Conservation (phyloP, 2,797 vertebrate genomes). For the Graptemys geographica region DNA sequence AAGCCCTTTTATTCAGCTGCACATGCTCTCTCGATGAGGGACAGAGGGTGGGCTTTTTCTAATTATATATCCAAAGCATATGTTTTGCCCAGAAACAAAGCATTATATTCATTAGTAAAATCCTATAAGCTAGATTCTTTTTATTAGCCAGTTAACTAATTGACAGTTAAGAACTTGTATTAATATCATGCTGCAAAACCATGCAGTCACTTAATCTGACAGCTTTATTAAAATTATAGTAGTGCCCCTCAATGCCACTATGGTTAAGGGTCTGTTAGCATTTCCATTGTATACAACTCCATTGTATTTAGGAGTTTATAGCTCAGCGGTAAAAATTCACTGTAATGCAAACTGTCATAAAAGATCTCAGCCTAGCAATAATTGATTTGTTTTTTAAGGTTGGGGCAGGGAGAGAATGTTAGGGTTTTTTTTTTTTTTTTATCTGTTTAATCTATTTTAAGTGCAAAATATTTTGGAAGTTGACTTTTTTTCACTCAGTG, state of each 20-base stretch:
- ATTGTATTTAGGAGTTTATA: not conserved
- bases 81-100: constrained; percentile 93
- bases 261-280: constrained; percentile 27
- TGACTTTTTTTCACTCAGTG: not conserved
- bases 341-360: constrained; percentile 7
- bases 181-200: constrained; percentile 78
- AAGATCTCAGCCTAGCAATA: not conserved
- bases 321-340: constrained; percentile 3
- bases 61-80: constrained; percentile 89
- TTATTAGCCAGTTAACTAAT: constrained; percentile 89
- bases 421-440: not conserved
- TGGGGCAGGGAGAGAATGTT: not conserved
- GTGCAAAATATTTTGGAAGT: not conserved
- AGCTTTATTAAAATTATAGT: constrained; percentile 79
- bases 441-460: not conserved
- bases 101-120: constrained; percentile 89
- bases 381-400: constrained; percentile 7
- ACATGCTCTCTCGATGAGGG: constrained; percentile 82
- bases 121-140: constrained; percentile 88
- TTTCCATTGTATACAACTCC: not conserved
- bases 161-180: constrained; percentile 83
- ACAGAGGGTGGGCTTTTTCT: constrained; percentile 69
- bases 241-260: constrained; percentile 55
- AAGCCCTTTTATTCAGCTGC: constrained; percentile 88
- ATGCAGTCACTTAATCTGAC: constrained; percentile 80